A percentile compares a stretch with the other conserved stretches of the same genome.
Evolutionary conservation across 2,797 vertebrate species (phyloP).

Genomic region (Trichosurus vulpecula): DNA sequence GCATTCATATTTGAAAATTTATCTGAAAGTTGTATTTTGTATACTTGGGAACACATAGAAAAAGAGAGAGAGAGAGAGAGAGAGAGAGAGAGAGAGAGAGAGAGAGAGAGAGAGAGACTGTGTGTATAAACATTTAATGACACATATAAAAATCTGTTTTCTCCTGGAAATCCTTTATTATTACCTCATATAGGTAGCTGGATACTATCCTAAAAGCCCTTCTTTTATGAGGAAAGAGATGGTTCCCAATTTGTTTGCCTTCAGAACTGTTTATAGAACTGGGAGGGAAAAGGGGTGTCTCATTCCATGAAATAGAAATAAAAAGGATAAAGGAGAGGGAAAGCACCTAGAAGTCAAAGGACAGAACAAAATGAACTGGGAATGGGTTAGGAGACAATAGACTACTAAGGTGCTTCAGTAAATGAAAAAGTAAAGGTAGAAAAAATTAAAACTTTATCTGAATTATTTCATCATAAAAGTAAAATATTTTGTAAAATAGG

Average conservation of each 20-base stretch:
- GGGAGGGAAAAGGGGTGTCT: not conserved
- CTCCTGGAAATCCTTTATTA: conserved; percentile 17
- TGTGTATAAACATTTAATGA: conserved; percentile 30
- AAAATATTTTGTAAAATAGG: conserved; percentile 13
- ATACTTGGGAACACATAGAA: conserved; percentile 24
- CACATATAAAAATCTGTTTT: conserved; percentile 27
- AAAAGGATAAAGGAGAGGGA: conserved; percentile 2
- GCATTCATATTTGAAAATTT: conserved; percentile 11
- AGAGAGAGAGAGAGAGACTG: too few species aligned
- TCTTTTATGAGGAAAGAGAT: conserved; percentile 1
- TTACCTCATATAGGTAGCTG: not conserved
- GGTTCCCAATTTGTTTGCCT: conserved; percentile 38
- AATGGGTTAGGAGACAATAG: not conserved
- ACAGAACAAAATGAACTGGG: conserved; percentile 13
- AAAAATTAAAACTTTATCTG: not conserved
- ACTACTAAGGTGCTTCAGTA: not conserved
- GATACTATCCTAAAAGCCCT: not conserved
- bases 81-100: too few species aligned
- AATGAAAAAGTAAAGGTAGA: not conserved
- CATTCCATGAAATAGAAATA: conserved; percentile 29
- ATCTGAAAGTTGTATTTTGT: conserved; percentile 3
- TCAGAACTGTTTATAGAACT: not conserved
- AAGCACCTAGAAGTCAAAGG: not conserved
- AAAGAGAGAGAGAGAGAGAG: too few species aligned
- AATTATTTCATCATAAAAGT: conserved; percentile 14